Conservation (phyloP, 2,888 invertebrate genomes). For the Melanostoma mellinum region DNA sequence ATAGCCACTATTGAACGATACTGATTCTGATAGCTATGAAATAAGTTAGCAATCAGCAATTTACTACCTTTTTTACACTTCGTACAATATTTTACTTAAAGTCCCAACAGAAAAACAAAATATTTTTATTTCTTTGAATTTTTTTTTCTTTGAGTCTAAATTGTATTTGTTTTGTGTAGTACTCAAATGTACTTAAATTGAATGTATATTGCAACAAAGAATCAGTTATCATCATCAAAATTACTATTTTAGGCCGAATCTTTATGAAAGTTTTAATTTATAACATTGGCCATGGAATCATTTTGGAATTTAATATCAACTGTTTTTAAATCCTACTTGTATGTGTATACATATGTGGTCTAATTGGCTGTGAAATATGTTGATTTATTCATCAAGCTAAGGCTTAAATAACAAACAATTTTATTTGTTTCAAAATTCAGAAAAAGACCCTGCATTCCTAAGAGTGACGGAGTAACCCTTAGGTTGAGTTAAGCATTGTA, state of each 20-base stretch:
- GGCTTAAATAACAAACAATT: no score
- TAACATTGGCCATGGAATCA: no score
- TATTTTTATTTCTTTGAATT: slow-evolving; percentile 14
- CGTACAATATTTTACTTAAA: slow-evolving; percentile 53
- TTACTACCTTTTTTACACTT: slow-evolving; percentile 41
- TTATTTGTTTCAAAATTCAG: no score
- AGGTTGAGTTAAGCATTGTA: no score
- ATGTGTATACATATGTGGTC: neutral
- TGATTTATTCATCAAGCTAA: no score
- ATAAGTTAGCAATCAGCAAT: slow-evolving; percentile 74
- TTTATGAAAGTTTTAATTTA: no score
- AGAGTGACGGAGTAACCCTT: no score
- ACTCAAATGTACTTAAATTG: neutral
- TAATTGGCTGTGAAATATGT: slow-evolving; percentile 2
- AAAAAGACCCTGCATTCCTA: no score
- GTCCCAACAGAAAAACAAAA: slow-evolving; percentile 34
- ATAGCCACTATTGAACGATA: slow-evolving; percentile 81
- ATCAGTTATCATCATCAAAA: neutral
- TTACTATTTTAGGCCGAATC: no score
- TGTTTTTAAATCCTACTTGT: neutral
- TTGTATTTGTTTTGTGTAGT: no score
- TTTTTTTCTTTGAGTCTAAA: slow-evolving; percentile 4
- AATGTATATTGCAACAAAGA: neutral
- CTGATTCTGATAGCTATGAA: slow-evolving; percentile 80
- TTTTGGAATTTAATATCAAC: no score